Base-by-base conservation (phyloP, 2,797 vertebrate species). In the Sebastes hubbsi region DNA sequence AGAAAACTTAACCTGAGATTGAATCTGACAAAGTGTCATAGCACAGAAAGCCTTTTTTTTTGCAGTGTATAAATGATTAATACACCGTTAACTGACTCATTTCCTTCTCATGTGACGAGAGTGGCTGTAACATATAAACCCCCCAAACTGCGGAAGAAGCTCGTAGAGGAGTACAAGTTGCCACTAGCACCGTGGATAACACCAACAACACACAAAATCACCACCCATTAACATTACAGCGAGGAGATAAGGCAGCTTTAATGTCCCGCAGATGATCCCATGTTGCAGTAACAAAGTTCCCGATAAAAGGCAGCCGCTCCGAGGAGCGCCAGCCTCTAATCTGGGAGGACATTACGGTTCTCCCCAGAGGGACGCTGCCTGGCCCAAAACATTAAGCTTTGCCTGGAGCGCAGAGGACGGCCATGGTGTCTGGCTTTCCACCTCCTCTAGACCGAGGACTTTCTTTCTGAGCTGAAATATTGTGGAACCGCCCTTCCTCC, bases 261-360 rank as follows among this genome's bases (percentile, higher is more conserved):
- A 93, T 79, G 74, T 88, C 78, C 87, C 25, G 69, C 88, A 90
- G 87, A 92, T 91, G 85, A 92, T 88, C 88, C 88, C 82, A 75
- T 88, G 93, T 89, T 83, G 86, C 86, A 77, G 83, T 80, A 71
- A 87, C 89, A 92, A 86, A 91, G 88, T 85, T 84, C 75, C 64
- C 0, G 86, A 92, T 92, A 88, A 92, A 93, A 88, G 75, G 89
- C 87, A 78, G 82, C 77, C 73, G 34, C 92, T 92, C 85, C 24
- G 18, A 83, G 86, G 86, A 90, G 84, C 61, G 81, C 85, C 82
- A 77, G 81, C 73, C 89, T 90, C 85, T 94, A 93, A 93, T 93
- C 92, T 91, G 84, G 65, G 36, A 86, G 80, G 88, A 91, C 91
- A 92, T 93, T 91, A 90, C 25, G 54, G 77, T 65, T 67, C 75